Evolutionary conservation across 2,888 invertebrate genomes (phyloP).

Genomic region (Acanthacorydalis orientalis): DNA sequence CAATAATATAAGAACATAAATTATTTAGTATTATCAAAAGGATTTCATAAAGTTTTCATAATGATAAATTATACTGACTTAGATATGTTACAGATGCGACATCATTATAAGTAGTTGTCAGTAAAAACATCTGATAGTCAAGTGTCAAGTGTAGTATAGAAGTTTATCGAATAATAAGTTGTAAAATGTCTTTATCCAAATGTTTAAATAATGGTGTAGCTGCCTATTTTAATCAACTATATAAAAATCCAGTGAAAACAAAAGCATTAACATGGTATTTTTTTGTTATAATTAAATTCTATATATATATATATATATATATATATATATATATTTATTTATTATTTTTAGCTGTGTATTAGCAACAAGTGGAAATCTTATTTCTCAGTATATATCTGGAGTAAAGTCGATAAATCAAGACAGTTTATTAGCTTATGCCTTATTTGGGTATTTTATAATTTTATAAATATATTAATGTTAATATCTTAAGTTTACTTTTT

Average conservation of each 20-base stretch:
- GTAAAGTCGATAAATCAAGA: conserved; percentile 42
- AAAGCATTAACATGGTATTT: conserved; percentile 64
- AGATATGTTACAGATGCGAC: too few relatives aligned
- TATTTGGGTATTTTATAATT: conserved; percentile 45
- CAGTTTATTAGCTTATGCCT: conserved; percentile 52
- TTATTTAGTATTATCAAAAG: too few relatives aligned
- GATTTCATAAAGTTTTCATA: too few relatives aligned
- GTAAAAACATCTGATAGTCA: too few relatives aligned
- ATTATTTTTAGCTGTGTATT: conserved; percentile 44
- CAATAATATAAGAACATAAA: too few relatives aligned
- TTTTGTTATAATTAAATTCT: conserved; percentile 2
- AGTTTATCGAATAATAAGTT: too few relatives aligned
- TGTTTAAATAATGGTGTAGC: conserved; percentile 50
- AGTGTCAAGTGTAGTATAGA: too few relatives aligned
- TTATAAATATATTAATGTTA: conserved; percentile 4
- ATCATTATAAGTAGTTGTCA: too few relatives aligned
- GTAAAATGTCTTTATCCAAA: conserved; percentile 50
- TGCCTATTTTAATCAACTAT: conserved; percentile 58
- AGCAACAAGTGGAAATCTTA: conserved; percentile 53
- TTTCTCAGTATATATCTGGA: conserved; percentile 55
- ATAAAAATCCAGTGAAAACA: conserved; percentile 57
- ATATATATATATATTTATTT: conserved; percentile 1
- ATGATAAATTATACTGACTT: too few relatives aligned
- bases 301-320: neutral
- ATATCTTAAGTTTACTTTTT: conserved; percentile 7